Conservation (phyloP, 2,888 invertebrate species). For the Didymodactylos carnosus region DNA sequence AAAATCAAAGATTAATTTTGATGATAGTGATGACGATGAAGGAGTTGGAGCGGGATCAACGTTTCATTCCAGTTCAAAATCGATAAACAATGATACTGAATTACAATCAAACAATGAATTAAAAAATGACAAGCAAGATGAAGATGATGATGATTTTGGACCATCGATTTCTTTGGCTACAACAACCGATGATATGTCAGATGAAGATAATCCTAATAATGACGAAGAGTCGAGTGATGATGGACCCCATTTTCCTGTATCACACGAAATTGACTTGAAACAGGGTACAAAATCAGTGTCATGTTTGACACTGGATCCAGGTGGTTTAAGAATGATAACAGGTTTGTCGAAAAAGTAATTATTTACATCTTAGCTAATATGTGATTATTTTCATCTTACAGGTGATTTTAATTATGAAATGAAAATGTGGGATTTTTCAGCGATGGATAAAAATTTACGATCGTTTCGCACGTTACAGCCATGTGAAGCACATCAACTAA, state of each 20-base stretch:
- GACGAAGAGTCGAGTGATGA: constrained; percentile 20
- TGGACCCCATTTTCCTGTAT: constrained; percentile 35
- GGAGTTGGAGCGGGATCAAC: constrained; percentile 20
- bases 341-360: neutral
- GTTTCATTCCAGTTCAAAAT: neutral
- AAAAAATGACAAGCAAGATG: neutral
- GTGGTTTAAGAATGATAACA: constrained; percentile 1
- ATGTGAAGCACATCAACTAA: constrained; percentile 78
- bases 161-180: constrained; percentile 16
- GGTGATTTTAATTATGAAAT: constrained; percentile 91
- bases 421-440: constrained; percentile 93
- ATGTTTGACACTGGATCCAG: neutral
- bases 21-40: constrained; percentile 27
- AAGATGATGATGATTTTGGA: neutral
- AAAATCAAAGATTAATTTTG: constrained; percentile 18
- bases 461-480: constrained; percentile 80
- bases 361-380: no score
- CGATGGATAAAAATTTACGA: constrained; percentile 76
- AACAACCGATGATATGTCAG: neutral
- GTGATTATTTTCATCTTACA: no score
- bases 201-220: constrained; percentile 1
- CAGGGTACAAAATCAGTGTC: constrained; percentile 66
- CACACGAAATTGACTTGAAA: constrained; percentile 51
- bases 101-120: neutral
- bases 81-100: neutral